A percentile compares a stretch with the other conserved stretches of the same genome.
Evolutionary conservation across 2,797 vertebrate genomes (phyloP).

Genomic region (Aulostomus chinensis): DNA sequence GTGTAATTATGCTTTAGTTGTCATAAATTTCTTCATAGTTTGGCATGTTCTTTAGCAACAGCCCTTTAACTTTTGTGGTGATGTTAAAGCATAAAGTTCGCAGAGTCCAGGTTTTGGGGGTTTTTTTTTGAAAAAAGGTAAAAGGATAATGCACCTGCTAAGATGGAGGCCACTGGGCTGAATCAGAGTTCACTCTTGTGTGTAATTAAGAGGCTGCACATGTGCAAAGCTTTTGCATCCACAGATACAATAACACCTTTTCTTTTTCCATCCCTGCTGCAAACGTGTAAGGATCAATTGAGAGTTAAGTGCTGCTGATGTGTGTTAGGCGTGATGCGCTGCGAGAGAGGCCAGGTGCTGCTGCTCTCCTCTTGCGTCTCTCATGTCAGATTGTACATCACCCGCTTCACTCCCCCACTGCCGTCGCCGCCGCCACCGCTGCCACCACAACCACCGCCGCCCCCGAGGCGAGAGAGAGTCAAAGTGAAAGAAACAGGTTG

Average conservation of each 20-base stretch:
- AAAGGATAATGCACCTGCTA: neutral
- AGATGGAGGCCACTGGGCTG: too few species aligned
- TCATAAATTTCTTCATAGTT: too few species aligned
- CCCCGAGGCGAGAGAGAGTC: slow-evolving; percentile 33
- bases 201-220: neutral
- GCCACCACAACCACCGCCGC: too few species aligned
- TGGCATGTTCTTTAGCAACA: too few species aligned
- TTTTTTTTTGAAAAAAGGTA: too few species aligned
- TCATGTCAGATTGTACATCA: slow-evolving; percentile 44
- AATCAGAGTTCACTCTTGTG: slow-evolving; percentile 6
- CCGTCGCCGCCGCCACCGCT: too few species aligned
- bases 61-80: too few species aligned
- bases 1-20: too few species aligned
- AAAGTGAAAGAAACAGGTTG: slow-evolving; percentile 59
- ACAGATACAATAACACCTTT: neutral
- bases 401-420: slow-evolving; percentile 40
- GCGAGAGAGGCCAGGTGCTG: slow-evolving; percentile 33
- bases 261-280: too few species aligned
- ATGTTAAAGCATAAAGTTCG: too few species aligned
- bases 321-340: slow-evolving; percentile 2
- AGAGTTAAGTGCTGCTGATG: slow-evolving; percentile 10
- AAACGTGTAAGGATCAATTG: slow-evolving; percentile 4
- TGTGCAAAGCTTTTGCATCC: neutral
- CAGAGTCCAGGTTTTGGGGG: too few species aligned
- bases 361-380: slow-evolving; percentile 16